These are phyloP conservation scores for Adelognathus sp. DNA, from an alignment of 2,888 invertebrate genomes.

Conservation along the genomic window DNA sequence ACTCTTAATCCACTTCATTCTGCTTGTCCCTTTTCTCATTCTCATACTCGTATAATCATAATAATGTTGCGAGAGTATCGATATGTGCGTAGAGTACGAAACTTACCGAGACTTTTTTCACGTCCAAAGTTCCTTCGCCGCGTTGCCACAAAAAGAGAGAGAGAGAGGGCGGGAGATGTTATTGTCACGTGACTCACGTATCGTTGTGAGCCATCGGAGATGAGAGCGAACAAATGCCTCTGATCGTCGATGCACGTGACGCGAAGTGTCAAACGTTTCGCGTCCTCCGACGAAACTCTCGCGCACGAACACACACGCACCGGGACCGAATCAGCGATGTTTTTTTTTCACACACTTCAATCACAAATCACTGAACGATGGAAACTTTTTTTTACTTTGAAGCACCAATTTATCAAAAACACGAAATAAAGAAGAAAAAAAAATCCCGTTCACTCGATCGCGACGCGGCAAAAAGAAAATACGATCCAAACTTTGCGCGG, in stretches of 20 bases:
- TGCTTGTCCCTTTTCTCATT: not conserved
- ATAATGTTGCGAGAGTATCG: not conserved
- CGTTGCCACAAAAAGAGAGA: too few relatives aligned
- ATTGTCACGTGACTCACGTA: conserved; percentile 59
- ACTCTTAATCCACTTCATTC: not conserved
- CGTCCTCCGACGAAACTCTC: not conserved
- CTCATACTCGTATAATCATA: not conserved
- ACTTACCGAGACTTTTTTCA: conserved; percentile 52
- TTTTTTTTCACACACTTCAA: not conserved
- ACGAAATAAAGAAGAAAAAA: not conserved
- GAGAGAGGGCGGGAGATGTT: too few relatives aligned
- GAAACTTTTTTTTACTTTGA: not conserved
- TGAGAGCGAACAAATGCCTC: conserved; percentile 30
- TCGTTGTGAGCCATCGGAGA: conserved; percentile 62
- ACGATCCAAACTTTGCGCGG: too few relatives aligned
- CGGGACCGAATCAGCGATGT: too few relatives aligned
- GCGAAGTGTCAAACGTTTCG: conserved; percentile 44
- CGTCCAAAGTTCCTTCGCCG: conserved; percentile 23
- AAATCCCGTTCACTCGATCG: conserved; percentile 36
- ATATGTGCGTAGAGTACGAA: not conserved
- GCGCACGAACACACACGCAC: not conserved
- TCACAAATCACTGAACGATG: not conserved
- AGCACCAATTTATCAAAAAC: not conserved
- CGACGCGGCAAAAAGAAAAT: conserved; percentile 3
- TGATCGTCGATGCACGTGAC: conserved; percentile 50